These are phyloP conservation scores for Oryzias javanicus DNA, from an alignment of 2,113 vertebrate species.

Conservation along the genomic window DNA sequence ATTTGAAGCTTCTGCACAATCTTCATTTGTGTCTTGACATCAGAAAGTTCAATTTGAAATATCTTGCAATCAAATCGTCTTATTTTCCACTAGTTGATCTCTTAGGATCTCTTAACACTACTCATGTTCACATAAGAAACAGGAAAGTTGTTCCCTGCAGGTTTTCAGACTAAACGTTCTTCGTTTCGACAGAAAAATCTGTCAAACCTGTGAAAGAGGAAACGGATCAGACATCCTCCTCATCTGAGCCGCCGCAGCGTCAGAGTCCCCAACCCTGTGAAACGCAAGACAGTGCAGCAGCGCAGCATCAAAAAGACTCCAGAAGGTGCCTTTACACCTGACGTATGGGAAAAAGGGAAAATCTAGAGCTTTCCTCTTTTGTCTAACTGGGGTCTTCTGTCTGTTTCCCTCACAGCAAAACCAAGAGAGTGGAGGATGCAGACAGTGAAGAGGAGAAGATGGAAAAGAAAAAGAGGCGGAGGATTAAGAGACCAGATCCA, in stretches of 20 bases:
- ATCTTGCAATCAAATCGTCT: not conserved
- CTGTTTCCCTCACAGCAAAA: slow-evolving; percentile 66
- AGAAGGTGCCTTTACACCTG: slow-evolving; percentile 55
- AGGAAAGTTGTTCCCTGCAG: too few species aligned
- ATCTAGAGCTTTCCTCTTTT: accelerated
- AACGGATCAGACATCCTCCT: slow-evolving; percentile 17
- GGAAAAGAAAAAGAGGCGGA: slow-evolving; percentile 84
- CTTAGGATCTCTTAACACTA: too few species aligned
- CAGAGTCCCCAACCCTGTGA: slow-evolving; percentile 42
- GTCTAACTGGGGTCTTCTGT: not conserved
- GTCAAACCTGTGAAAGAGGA: slow-evolving; percentile 57
- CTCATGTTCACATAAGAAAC: too few species aligned
- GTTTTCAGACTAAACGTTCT: not conserved
- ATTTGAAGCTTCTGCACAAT: too few species aligned
- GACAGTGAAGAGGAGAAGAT: slow-evolving; percentile 82
- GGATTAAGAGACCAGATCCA: slow-evolving; percentile 84
- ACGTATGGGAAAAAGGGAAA: too few species aligned
- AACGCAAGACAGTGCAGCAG: slow-evolving; percentile 59
- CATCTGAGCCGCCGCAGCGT: slow-evolving; percentile 52
- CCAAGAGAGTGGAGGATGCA: slow-evolving; percentile 73
- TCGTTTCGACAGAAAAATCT: slow-evolving; percentile 46
- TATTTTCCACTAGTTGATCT: not conserved
- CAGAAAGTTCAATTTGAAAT: not conserved
- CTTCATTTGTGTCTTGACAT: too few species aligned
- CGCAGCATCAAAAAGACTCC: slow-evolving; percentile 58